Evolutionary conservation across 2,113 vertebrate genomes (phyloP), one percentile per base, ranked within the genome.

Genomic region (Cisticola juncidis): DNA sequence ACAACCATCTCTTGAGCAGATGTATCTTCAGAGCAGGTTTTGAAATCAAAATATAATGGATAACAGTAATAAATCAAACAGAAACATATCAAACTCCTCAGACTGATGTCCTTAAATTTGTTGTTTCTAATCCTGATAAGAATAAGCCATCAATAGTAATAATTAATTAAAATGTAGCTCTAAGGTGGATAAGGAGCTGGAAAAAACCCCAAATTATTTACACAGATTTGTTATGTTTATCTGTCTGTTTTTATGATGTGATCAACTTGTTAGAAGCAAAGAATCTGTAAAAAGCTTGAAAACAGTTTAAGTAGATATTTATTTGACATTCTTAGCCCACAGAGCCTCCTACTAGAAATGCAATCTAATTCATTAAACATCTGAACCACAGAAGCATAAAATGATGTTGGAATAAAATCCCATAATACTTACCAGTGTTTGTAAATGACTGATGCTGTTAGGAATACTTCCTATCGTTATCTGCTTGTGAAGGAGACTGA

Each of bases 391-490:
- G 68, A 93, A 90, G 73, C 85, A 73, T 86, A 83, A 97, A 95
- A 92, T 66, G 42, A 68, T 95, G 71, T 77, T 80, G 50, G 82
- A 91, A 77, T 89, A 86, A 91, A 95, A 95, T 82, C 70, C 31
- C n/a, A 33, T 58, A 56, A 53, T 66, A 76, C 29, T 85, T 91
- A 90, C 21, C 28, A 47, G 38, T 93, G 77, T 92, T 91, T 92
- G 91, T 86, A 89, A 94, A 94, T 94, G 58, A 95, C 54, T 96
- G 65, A 95, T 81, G 77, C 29, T 83, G 47, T 91, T 89, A 81
- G 60, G 70, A 61, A 87, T 65, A 48, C 65, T 90, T 91, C 68
- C 71, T 21, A 22, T 83, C 88, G 70, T 95, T 92, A 92, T 86
- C 81, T 92, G 24, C 78, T 87, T 69, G 40, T 56, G 42, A 87